Percentiles rank a stretch among this genome's conserved stretches.
phyloP scores from a whole-genome alignment of 2,888 invertebrate genomes.

The Luperina testacea region DNA sequence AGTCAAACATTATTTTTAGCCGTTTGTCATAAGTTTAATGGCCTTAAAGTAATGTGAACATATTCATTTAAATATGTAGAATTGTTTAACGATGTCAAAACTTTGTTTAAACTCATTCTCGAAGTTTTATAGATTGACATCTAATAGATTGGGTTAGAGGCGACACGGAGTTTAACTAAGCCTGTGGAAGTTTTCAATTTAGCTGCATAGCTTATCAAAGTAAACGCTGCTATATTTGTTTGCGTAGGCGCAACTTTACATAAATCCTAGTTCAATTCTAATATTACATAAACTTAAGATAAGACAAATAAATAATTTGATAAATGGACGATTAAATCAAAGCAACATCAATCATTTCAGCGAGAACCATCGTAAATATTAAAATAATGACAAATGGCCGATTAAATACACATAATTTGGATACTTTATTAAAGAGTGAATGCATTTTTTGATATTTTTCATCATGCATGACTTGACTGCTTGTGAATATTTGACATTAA shows the following conservation, averaged over 20 bases:
- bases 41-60: constrained; percentile 12
- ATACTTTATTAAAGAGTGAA: constrained; percentile 11
- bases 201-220: constrained; percentile 15
- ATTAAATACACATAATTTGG: constrained; percentile 29
- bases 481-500: background rate
- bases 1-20: constrained; percentile 37
- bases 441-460: background rate
- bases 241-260: constrained; percentile 31
- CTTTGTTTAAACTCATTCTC: background rate
- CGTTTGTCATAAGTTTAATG: constrained; percentile 30
- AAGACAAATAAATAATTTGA: constrained; percentile 5
- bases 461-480: background rate
- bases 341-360: constrained; percentile 10
- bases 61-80: constrained; percentile 31
- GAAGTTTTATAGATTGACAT: background rate
- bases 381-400: constrained; percentile 23
- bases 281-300: background rate
- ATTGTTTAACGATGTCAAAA: constrained; percentile 5
- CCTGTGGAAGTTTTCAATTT: constrained; percentile 34
- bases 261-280: constrained; percentile 4
- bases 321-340: constrained; percentile 14
- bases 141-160: background rate
- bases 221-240: constrained; percentile 44
- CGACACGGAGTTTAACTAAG: background rate
- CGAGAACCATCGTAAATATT: background rate